Evolutionary conservation across 2,888 invertebrate species (phyloP), one percentile per base, ranked within the genome.

Genomic region (Rosalia funebris): DNA sequence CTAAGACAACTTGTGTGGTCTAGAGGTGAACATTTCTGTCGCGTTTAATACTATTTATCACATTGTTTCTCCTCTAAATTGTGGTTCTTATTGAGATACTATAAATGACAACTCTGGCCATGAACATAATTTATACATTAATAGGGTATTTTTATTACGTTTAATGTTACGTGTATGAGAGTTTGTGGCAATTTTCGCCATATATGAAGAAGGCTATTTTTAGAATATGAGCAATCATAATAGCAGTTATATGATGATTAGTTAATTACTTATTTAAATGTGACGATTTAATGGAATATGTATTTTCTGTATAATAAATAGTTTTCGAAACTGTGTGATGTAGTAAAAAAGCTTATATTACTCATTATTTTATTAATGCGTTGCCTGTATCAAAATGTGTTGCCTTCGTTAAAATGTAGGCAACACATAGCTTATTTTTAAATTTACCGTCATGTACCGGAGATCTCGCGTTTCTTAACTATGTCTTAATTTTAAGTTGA

Each of bases 31-130:
- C 62, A 62, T 69, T 64, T 68, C 59, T 61, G 63, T 68, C 64
- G 46, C 60, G 61, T 50, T 68, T 57, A 68, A 68, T 68, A 52
- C 62, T 65, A 54, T 67, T 69, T 67, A 65, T 66, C 63, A 65
- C 70, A 67, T 69, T 66, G 66, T 66, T 67, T 63, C 54, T 48
- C 55, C 59, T 57, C 62, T 54, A 62, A 66, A 62, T 59, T 63
- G 57, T 42, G 48, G 50, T 57, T 57, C 58, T 66, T 60, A 57
- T 60, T 54, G 46, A 62, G 56, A 47, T 52, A 32, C 60, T 39
- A 50, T 50, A 50, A 50, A 50, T 50, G 50, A 50, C 50, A 39
- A 39, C 20, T 50, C 39, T 50, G 20, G 20, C 39, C 31, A 5
- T 25, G 16, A 19, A 20, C 9, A 50, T 50, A 50, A 50, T 50